phyloP scores from a whole-genome alignment of 2,888 invertebrate species.

The Dione vanillae region DNA sequence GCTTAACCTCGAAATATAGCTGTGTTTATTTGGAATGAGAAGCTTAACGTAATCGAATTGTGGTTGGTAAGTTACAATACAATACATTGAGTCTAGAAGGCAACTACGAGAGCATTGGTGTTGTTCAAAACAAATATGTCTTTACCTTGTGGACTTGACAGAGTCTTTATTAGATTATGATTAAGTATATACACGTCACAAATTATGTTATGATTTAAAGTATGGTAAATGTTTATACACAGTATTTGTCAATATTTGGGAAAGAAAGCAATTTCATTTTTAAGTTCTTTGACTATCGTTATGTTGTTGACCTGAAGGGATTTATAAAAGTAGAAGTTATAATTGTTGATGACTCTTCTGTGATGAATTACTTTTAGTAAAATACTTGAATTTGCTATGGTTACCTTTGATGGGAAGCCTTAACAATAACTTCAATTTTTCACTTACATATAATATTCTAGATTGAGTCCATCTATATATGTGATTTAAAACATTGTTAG shows the following conservation, averaged over 20 bases:
- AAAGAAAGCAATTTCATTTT: slow-evolving; percentile 1
- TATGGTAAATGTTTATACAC: slow-evolving; percentile 24
- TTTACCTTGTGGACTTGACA: slow-evolving; percentile 32
- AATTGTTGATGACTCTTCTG: neutral
- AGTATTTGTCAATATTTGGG: slow-evolving; percentile 14
- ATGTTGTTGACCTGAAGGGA: neutral
- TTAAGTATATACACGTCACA: slow-evolving; percentile 23
- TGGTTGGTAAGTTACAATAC: slow-evolving; percentile 52
- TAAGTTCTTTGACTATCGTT: neutral
- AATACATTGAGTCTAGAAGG: slow-evolving; percentile 55
- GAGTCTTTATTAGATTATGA: slow-evolving; percentile 25
- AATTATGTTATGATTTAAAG: slow-evolving; percentile 30
- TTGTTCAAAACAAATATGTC: slow-evolving; percentile 41
- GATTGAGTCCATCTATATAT: neutral
- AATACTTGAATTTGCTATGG: neutral
- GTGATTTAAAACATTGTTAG: neutral
- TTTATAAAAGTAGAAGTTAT: no score
- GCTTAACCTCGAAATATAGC: slow-evolving; percentile 65
- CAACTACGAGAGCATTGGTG: slow-evolving; percentile 46
- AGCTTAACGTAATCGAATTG: slow-evolving; percentile 38
- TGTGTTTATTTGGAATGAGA: slow-evolving; percentile 47
- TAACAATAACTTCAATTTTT: neutral
- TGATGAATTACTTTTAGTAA: neutral
- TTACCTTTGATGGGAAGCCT: neutral
- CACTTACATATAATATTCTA: neutral